Base-by-base conservation (phyloP, 2,113 vertebrate genomes). In the Plestiodon gilberti region DNA sequence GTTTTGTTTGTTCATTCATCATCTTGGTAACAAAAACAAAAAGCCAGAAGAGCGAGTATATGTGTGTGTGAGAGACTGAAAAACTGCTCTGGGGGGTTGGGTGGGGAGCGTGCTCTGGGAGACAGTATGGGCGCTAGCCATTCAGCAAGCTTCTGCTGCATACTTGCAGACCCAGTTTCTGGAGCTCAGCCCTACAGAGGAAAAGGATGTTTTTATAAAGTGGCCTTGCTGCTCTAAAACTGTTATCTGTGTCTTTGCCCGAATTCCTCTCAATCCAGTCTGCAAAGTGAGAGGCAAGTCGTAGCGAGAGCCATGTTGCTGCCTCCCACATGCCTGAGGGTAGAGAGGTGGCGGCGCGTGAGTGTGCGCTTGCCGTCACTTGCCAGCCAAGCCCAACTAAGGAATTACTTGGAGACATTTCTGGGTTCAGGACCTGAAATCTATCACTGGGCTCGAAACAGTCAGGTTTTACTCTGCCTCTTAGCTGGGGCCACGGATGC, bases 291-390 rank as follows among this genome's bases (percentile, higher is more conserved):
- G 18, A 40, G 57, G 43, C 77, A 38, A 48, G 38, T 81, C 61
- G 9, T 25, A 15, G 43, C 62, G 22, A 52, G 67, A 70, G 48
- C 22, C 9, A 1, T 25, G 18, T 35, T 55, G 30, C 22, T 18
- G 30, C 80, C 14, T 35, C 67, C 43, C n/a, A 23, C 48, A 7
- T 43, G 6, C 13, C 3, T 3, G 28, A 48, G 40, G 40, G 25
- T 38, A 17, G 81, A 35, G 48, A 25, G 25, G 1, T 23, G 52
- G 74, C 6, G 0, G n/a, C 13, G 35, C 4, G 28, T 83, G 77
- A 61, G 48, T 78, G 73, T 52, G 48, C 67, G 3, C 55, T 7
- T 76, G n/a, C 38, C 40, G n/a, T n/a, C 23, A 0, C 17, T 0
- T 0, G 38, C 17, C 14, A 20, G 35, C 62, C 78, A 4, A 3